phyloP scores from a whole-genome alignment of 2,888 invertebrate genomes.

The Nebria salina region DNA sequence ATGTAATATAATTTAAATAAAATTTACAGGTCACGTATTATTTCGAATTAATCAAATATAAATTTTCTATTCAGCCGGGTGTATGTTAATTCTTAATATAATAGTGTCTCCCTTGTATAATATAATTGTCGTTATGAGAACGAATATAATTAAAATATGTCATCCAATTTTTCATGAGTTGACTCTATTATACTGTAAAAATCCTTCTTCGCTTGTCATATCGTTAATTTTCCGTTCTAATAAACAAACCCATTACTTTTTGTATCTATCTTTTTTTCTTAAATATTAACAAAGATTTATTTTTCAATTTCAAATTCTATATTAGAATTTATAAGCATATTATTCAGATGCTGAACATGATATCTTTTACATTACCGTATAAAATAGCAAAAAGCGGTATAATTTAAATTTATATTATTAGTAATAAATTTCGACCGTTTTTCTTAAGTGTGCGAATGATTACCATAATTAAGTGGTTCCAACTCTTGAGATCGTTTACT shows the following conservation, averaged over 20 bases:
- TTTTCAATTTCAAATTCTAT: conserved; percentile 4
- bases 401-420: conserved; percentile 15
- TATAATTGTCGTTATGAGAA: too few relatives aligned
- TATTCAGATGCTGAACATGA: conserved; percentile 25
- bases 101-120: too few relatives aligned
- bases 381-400: neutral
- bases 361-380: conserved; percentile 6
- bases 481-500: conserved; percentile 19
- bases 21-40: too few relatives aligned
- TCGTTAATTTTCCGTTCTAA: neutral
- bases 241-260: neutral
- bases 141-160: too few relatives aligned
- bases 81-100: too few relatives aligned
- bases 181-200: too few relatives aligned
- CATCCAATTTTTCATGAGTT: too few relatives aligned
- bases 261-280: neutral
- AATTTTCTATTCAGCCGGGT: too few relatives aligned
- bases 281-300: neutral
- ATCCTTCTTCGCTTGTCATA: neutral
- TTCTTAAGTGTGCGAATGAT: conserved; percentile 17
- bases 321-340: conserved; percentile 26
- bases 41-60: too few relatives aligned
- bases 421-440: conserved; percentile 21
- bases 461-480: conserved; percentile 23
- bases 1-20: too few relatives aligned